Conservation (phyloP, 2,113 vertebrate genomes). For the Alethe diademata region DNA sequence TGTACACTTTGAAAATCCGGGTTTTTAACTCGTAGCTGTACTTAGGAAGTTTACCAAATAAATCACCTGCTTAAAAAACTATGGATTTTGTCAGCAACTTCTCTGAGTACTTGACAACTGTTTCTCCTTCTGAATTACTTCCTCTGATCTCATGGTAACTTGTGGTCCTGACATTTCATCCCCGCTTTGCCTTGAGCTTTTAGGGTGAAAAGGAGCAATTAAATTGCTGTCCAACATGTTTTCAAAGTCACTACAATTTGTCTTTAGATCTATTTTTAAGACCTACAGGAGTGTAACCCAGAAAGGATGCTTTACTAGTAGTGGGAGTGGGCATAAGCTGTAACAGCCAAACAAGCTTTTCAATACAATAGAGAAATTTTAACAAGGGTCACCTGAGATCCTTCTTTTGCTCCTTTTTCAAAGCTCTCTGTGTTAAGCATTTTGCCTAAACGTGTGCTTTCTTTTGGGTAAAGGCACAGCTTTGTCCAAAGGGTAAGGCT, state of each 20-base stretch:
- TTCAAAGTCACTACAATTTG: not conserved
- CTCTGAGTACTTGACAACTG: not conserved
- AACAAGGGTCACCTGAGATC: not conserved
- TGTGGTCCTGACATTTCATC: not conserved
- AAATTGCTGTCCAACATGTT: not conserved
- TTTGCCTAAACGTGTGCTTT: not conserved
- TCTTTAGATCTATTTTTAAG: not conserved
- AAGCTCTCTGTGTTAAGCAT: not conserved
- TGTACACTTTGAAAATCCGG: not conserved
- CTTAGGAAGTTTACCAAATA: not conserved
- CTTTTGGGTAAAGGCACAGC: not conserved
- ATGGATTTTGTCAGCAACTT: not conserved
- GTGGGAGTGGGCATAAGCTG: not conserved
- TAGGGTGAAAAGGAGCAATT: not conserved
- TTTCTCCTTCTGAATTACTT: not conserved
- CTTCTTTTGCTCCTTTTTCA: not conserved
- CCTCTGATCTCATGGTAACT: not conserved
- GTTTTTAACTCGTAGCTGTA: not conserved
- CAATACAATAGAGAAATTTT: not conserved
- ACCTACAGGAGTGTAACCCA: not conserved
- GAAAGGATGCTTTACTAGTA: not conserved
- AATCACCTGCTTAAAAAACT: not conserved
- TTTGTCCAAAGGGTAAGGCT: not conserved
- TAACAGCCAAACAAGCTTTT: not conserved
- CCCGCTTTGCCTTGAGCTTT: not conserved